Percentiles rank a stretch among this genome's conserved stretches.
Evolutionary conservation across 1,140 invertebrate species (phyloP).

Genomic region (Apis cerana): DNA sequence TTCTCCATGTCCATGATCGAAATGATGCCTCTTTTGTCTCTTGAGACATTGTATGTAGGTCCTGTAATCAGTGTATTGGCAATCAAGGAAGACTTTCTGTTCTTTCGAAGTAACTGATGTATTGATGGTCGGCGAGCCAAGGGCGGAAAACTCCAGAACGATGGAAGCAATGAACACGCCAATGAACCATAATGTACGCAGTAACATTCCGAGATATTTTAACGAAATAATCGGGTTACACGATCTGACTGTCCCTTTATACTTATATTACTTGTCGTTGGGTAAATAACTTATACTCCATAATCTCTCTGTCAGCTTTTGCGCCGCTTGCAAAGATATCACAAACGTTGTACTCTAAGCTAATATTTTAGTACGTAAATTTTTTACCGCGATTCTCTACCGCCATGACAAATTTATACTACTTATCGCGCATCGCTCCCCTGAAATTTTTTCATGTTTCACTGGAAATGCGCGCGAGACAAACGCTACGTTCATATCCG

Average conservation of each 20-base stretch:
- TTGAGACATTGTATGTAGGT: constrained; percentile 76
- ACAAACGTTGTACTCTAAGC: constrained; percentile 62
- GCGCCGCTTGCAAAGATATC: constrained; percentile 46
- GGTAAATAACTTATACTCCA: constrained; percentile 54
- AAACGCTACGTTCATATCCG: too few species aligned
- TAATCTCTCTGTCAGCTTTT: constrained; percentile 36
- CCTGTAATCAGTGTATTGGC: constrained; percentile 74
- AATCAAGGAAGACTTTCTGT: constrained; percentile 59
- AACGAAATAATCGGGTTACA: constrained; percentile 45
- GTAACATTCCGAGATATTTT: constrained; percentile 45
- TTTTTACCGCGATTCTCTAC: constrained; percentile 56
- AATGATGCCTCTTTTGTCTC: constrained; percentile 73
- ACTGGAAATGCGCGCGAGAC: not conserved
- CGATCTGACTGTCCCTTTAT: constrained; percentile 58
- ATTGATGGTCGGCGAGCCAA: not conserved
- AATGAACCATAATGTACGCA: constrained; percentile 1
- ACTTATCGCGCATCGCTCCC: constrained; percentile 70
- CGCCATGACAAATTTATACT: constrained; percentile 74
- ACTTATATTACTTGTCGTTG: constrained; percentile 44
- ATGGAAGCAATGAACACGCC: constrained; percentile 31
- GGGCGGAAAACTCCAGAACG: not conserved
- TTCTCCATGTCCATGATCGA: not conserved
- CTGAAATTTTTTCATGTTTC: not conserved
- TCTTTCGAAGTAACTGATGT: constrained; percentile 31
- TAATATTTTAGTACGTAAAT: constrained; percentile 70